Conservation (phyloP, 2,797 vertebrate genomes). For the Melanotaenia trifasciata region DNA sequence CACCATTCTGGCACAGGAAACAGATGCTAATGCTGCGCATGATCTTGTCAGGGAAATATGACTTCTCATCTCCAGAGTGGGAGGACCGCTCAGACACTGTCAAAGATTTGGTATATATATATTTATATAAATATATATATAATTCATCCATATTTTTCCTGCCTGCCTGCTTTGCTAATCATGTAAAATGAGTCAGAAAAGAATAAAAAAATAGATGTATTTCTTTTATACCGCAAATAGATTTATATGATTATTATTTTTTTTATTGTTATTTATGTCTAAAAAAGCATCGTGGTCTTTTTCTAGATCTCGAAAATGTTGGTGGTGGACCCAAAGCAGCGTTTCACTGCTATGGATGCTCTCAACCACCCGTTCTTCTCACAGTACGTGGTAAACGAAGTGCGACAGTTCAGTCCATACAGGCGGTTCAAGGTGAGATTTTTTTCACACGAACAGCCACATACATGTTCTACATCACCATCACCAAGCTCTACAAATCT, state of each 20-base stretch:
- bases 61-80: slow-evolving; percentile 94
- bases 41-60: slow-evolving; percentile 92
- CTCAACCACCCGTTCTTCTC: slow-evolving; percentile 96
- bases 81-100: slow-evolving; percentile 96
- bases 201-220: no score
- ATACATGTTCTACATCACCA: not conserved
- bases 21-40: slow-evolving; percentile 98
- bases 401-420: slow-evolving; percentile 93
- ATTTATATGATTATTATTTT: no score
- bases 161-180: no score
- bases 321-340: slow-evolving; percentile 88
- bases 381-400: slow-evolving; percentile 92
- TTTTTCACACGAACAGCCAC: not conserved
- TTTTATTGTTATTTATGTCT: no score
- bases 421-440: slow-evolving; percentile 92
- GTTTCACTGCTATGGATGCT: slow-evolving; percentile 88
- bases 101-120: slow-evolving; percentile 90
- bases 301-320: slow-evolving; percentile 92
- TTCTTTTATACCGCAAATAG: no score
- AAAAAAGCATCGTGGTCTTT: not conserved
- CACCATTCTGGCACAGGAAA: slow-evolving; percentile 98
- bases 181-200: no score
- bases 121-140: no score
- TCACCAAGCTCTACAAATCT: no score
- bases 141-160: no score